Conservation (phyloP, 2,888 invertebrate genomes). For the Philopedon plagiatum region DNA sequence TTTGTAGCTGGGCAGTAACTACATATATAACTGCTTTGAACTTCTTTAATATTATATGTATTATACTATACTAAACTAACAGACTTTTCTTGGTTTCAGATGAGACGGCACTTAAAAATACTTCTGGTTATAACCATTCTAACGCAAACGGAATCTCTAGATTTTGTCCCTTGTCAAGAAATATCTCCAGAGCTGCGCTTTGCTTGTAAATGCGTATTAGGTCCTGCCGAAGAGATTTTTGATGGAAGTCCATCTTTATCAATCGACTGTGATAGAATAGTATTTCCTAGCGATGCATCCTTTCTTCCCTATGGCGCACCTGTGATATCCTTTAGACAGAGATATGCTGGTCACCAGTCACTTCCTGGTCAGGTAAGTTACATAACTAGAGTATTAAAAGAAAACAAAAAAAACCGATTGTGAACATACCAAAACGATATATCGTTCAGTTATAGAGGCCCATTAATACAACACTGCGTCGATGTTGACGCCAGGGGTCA, state of each 20-base stretch:
- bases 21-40: no score
- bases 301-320: conserved; percentile 82
- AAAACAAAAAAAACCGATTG: no score
- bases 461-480: no score
- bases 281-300: conserved; percentile 82
- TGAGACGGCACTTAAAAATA: not conserved
- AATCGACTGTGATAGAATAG: conserved; percentile 88
- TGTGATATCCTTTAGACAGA: conserved; percentile 84
- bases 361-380: conserved; percentile 80
- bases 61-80: no score
- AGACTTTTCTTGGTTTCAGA: conserved; percentile 6
- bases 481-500: no score
- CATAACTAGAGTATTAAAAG: no score
- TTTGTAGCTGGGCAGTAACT: no score
- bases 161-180: conserved; percentile 78
- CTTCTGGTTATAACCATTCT: conserved; percentile 5
- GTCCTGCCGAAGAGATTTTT: conserved; percentile 69
- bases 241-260: conserved; percentile 72
- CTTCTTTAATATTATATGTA: no score
- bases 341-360: conserved; percentile 85
- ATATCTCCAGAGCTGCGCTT: conserved; percentile 82
- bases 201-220: conserved; percentile 77
- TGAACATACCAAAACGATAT: no score
- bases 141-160: conserved; percentile 15
- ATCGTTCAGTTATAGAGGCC: no score